These are phyloP conservation scores for Xiphydria camelus DNA, from an alignment of 2,888 invertebrate species.

Conservation along the genomic window DNA sequence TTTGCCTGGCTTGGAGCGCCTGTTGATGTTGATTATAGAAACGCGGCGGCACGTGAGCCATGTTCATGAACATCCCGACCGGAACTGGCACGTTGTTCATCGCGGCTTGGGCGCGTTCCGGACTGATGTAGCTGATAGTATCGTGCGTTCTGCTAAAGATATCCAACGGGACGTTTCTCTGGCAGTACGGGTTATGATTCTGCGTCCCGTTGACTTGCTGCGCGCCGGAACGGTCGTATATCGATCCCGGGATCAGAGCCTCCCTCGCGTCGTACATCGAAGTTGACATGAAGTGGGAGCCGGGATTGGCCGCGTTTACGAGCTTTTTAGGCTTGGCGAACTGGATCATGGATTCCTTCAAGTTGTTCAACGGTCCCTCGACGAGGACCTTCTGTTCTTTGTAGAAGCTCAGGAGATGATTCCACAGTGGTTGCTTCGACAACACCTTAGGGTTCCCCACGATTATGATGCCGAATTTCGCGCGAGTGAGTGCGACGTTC, in stretches of 20 bases:
- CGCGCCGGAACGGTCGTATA: slow-evolving; percentile 77
- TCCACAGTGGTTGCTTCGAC: slow-evolving; percentile 98
- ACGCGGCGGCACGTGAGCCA: slow-evolving; percentile 76
- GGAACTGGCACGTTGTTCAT: slow-evolving; percentile 87
- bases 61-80: slow-evolving; percentile 92
- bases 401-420: slow-evolving; percentile 94
- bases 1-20: slow-evolving; percentile 65
- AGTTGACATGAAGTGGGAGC: slow-evolving; percentile 96
- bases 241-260: slow-evolving; percentile 90
- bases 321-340: slow-evolving; percentile 97
- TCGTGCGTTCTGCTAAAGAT: slow-evolving; percentile 78
- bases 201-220: slow-evolving; percentile 52
- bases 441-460: slow-evolving; percentile 99
- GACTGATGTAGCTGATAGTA: slow-evolving; percentile 90
- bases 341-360: slow-evolving; percentile 95
- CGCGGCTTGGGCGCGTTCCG: slow-evolving; percentile 75
- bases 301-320: slow-evolving; percentile 91
- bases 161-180: slow-evolving; percentile 61
- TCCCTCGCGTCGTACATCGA: slow-evolving; percentile 97
- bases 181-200: slow-evolving; percentile 54
- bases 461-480: slow-evolving; percentile 96
- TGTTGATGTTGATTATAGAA: slow-evolving; percentile 77
- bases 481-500: slow-evolving; percentile 96
- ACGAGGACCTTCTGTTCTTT: slow-evolving; percentile 96
- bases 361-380: slow-evolving; percentile 95